These are phyloP conservation scores for Aleiodes testaceus DNA, from an alignment of 2,888 invertebrate species.

Conservation along the genomic window DNA sequence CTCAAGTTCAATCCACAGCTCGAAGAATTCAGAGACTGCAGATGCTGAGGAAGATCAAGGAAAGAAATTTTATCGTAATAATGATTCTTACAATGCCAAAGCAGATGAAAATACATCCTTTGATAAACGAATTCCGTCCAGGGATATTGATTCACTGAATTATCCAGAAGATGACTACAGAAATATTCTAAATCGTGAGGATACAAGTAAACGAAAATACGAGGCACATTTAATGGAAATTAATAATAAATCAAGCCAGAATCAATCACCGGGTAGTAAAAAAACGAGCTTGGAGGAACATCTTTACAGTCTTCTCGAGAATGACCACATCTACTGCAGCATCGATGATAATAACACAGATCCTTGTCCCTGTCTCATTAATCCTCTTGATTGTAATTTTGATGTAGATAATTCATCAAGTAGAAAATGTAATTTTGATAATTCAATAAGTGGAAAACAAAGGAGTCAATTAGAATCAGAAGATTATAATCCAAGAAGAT, in stretches of 20 bases:
- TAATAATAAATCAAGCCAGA: slow-evolving; percentile 48
- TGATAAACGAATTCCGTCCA: background rate
- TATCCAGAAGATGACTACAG: slow-evolving; percentile 1
- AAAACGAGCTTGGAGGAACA: slow-evolving; percentile 55
- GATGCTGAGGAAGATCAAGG: slow-evolving; percentile 23
- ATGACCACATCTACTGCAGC: slow-evolving; percentile 72
- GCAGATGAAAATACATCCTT: background rate
- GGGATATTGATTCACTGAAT: background rate
- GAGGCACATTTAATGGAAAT: background rate
- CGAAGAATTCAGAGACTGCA: slow-evolving; percentile 30
- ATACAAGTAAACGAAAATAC: background rate
- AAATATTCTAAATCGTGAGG: background rate
- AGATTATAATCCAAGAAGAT: slow-evolving; percentile 27
- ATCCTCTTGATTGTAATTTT: slow-evolving; percentile 21
- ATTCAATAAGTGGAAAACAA: slow-evolving; percentile 11
- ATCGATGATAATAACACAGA: slow-evolving; percentile 76
- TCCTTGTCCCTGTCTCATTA: slow-evolving; percentile 40
- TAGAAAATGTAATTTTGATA: slow-evolving; percentile 29
- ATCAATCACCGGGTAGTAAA: slow-evolving; percentile 3
- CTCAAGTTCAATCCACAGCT: slow-evolving; percentile 52
- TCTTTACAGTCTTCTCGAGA: slow-evolving; percentile 53
- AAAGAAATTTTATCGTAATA: slow-evolving; percentile 1
- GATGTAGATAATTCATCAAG: slow-evolving; percentile 26
- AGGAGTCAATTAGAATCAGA: slow-evolving; percentile 33
- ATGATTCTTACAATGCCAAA: background rate